phyloP scores from a whole-genome alignment of 2,113 vertebrate genomes.

The Nipponia nippon region DNA sequence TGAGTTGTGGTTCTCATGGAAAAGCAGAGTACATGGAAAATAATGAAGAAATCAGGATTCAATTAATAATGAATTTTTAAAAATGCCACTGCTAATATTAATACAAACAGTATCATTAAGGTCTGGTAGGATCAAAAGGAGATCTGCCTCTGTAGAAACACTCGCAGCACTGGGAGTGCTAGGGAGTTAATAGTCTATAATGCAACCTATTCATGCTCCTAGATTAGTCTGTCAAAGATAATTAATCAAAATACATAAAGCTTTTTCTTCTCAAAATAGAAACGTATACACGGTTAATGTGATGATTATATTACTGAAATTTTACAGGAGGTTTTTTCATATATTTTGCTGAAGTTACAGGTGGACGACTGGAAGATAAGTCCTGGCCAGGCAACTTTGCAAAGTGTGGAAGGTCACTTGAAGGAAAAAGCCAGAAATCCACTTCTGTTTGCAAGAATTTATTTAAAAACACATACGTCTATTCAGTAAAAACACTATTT shows the following conservation, averaged over 20 bases:
- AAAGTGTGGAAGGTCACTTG: neutral
- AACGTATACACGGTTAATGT: neutral
- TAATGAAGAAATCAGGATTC: neutral
- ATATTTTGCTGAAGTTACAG: neutral
- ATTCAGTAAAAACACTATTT: neutral
- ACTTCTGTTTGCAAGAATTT: neutral
- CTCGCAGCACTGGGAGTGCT: neutral
- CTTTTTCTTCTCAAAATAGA: neutral
- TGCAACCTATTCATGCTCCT: neutral
- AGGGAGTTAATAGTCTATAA: slow-evolving; percentile 14
- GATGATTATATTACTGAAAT: neutral
- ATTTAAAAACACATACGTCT: neutral
- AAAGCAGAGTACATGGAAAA: neutral
- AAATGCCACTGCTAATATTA: neutral
- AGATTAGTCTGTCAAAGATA: slow-evolving; percentile 34
- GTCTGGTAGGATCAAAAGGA: neutral
- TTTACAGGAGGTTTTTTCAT: neutral
- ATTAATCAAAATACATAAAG: slow-evolving; percentile 30
- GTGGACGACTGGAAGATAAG: neutral
- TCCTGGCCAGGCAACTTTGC: neutral
- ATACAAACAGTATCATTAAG: neutral
- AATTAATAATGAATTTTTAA: neutral
- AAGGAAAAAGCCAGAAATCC: neutral
- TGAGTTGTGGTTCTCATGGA: neutral
- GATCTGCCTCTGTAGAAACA: neutral